Evolutionary conservation across 2,797 vertebrate species (phyloP), one percentile per base, ranked within the genome.

Genomic region (Adrianichthys oophorus): DNA sequence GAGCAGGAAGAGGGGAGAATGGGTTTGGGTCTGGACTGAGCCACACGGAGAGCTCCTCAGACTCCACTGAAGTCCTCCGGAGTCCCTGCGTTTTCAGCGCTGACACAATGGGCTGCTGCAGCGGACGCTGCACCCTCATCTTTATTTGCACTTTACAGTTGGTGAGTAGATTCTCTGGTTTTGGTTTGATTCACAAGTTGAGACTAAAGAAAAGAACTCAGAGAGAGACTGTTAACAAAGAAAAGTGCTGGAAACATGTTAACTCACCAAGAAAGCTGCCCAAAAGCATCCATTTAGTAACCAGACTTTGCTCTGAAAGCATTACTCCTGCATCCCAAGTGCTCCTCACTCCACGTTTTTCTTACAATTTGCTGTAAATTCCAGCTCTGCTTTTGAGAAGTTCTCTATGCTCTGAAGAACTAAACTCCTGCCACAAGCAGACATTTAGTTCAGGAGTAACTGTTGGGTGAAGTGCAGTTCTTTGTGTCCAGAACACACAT

Each of bases 141-240:
- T 93, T 94, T 49, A 88, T 96, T 61, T 95, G 95, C 90, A 87
- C 92, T 82, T 88, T 97, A 78, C 95, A 96, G 84, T 62, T 95
- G 94, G 95, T 96, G 79, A 96, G 95, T 92, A 37, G 7, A 51
- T 8, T 15, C 16, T 54, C 13, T 52, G 15, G 40, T 53, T 62
- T 47, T 52, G 24, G 42, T 58, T 41, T 42, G 40, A 55, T 43
- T 48, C 5, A 26, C 19, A 64, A 68, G 68, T 79, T 78, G 45
- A 15, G 43, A 40, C 14, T 2, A 3, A 8, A 26, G 1, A 2
- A 48, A 46, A 23, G 1, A 15, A 2, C 8, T 52, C 12, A 0
- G 16, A 16, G 17, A 19, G 7, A 14, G 15, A 6, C 15, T 15
- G 46, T 18, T 15, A 17, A 0, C 23, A 3, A 1, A n/a, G 2